Base-by-base conservation (phyloP, 2,888 invertebrate species). In the Glomeris marginata region DNA sequence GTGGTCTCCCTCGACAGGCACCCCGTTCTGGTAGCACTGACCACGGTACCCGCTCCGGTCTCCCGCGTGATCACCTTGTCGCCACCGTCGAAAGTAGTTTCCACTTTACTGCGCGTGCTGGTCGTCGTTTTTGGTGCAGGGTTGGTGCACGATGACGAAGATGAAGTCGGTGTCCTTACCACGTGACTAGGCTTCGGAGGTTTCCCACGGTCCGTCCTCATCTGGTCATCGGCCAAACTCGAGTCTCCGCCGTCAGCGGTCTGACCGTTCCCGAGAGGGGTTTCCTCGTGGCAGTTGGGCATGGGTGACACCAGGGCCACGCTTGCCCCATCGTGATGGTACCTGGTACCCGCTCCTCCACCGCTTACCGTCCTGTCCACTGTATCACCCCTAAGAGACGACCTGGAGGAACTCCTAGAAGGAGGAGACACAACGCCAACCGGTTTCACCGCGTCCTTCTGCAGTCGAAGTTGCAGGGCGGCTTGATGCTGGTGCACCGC, bases 221-320 rank as follows among this genome's bases (percentile, higher is more conserved):
- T 28, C 28, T 28, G 28, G 28, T 28, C 28, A 28, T 28, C 33
- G 20, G 33, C 21, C n/a, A 28, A 44, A 44, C n/a, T 18, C 35
- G 20, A 43, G 38, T 21, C 22, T 16, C 36, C 41, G n/a, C 13
- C 18, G 44, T 6, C 10, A 36, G 37, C 36, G 18, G 47, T 47
- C 2, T n/a, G 21, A 36, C 49, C 15, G 22, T 22, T 21, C n/a
- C 33, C 41, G n/a, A 49, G 38, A 18, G 40, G 2, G 45, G 54
- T 57, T 51, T 54, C 36, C 49, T 53, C 51, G 56, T 54, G 42
- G 38, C 49, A 47, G 44, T 54, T 40, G 56, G 81, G 81, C 77
- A 84, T 84, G 2, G 84, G 84, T 18, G 82, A 81, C 41, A 84
- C 81, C 61, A 82, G 75, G 66, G 77, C 69, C 34, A 69, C 64